Evolutionary conservation across 2,113 vertebrate species (phyloP), one percentile per base, ranked within the genome.

Genomic region (Formicarius rufipectus): DNA sequence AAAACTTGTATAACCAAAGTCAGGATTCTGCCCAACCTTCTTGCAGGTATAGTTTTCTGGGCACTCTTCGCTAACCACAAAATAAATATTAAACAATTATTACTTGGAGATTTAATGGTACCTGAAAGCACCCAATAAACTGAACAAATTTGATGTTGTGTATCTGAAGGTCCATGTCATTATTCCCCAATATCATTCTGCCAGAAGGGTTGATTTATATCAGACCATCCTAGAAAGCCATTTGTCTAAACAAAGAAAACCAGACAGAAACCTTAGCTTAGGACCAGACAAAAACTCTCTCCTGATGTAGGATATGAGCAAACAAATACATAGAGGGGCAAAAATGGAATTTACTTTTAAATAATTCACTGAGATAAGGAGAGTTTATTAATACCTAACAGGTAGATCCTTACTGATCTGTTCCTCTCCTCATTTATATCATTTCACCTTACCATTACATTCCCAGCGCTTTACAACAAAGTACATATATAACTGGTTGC

Each of bases 1-100:
- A 75, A 99, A 99, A 97, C 99, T 99, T 88, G 99, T 99, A 93
- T 99, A 99, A 92, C 98, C 98, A 69, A 98, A 99, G 96, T 99
- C 98, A 3, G 99, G 99, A 96, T 99, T 99, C 21, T 74, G 89
- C 31, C 98, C 97, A 25, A 63, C 28, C 84, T 98, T 98, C 71
- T 90, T 3, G 77, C 99, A 99, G 9, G 74, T 92, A 13, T 98
- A 99, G 40, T 98, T 98, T 12, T 94, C 35, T 12, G 98, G 99
- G 74, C 99, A 99, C 82, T 40, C 98, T 58, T 20, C 14, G 42
- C 87, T 95, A 90, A 93, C 42, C 85, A 84, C 21, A 95, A 45
- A 89, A 74, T 15, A 97, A 91, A 95, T 4, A 16, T 78, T 84
- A 85, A 62, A 79, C 27, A 84, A 30, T 16, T 45, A 1, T 87